Evolutionary conservation across 2,797 vertebrate genomes (phyloP), one percentile per base, ranked within the genome.

Genomic region (Hozukius guyotensis): DNA sequence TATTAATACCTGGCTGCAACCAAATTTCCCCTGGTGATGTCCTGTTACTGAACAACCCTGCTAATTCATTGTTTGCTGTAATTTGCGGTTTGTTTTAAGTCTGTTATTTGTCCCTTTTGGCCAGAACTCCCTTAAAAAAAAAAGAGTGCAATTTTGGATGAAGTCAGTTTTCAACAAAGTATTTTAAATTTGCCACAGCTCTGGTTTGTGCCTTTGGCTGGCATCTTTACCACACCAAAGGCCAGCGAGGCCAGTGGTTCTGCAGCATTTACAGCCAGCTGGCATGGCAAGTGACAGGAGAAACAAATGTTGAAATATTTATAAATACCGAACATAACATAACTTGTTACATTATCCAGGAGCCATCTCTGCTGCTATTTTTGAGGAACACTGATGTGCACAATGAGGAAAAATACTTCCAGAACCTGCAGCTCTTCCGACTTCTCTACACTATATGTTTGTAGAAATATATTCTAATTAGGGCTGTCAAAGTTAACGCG

Each of bases 151-250:
- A 38, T 53, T 46, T 32, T 25, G 18, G 29, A 76, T 52, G 20
- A 62, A 24, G 31, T 59, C 32, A 46, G 22, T 12, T 46, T 27
- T 53, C 57, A 34, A 57, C 20, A 62, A 56, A n/a, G 2, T 34
- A 56, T 36, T 65, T 65, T 34, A 55, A 38, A 70, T 71, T 61
- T 69, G 49, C 59, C 8, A 53, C 72, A 68, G 68, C 57, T 73
- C 69, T 69, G 42, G 55, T 34, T 52, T 61, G 31, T 83, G 63
- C 24, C 29, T 52, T 52, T 74, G 24, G 52, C 31, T 27, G 42
- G 32, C 46, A 57, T 78, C 10, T 46, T 71, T 13, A 63, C 42
- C 32, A 70, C 38, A 46, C 38, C 38, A 46, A 53, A 75, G 16
- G 11, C 29, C 36, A 52, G 46, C 10, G 13, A 62, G 68, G 8